Evolutionary conservation across 2,888 invertebrate species (phyloP), one percentile per base, ranked within the genome.

Genomic region (Agonopterix alstromeriana): DNA sequence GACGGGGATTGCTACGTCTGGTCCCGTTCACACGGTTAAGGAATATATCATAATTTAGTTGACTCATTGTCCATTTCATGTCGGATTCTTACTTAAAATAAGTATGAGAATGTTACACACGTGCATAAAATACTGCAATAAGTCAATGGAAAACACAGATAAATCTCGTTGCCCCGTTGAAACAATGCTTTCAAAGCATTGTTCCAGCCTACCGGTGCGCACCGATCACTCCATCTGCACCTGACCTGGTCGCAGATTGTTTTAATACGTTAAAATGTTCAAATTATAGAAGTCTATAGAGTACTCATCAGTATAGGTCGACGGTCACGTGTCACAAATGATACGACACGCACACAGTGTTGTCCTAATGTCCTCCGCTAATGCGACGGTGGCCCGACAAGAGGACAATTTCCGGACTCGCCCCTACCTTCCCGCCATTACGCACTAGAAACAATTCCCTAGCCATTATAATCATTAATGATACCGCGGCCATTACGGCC

Each of bases 331-430:
- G 76, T 76, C 70, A 68, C 64, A 68, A 76, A 72, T 75, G 76
- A 74, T 74, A 72, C 75, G 77, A 74, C 75, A 77, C 76, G 69
- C 74, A 74, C 73, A 67, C 70, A 70, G 61, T 57, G 63, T 57
- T 64, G 67, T 72, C 73, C 77, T 85, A 85, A 83, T 84, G 82
- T 83, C 78, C 77, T 73, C 75, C 54, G 65, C 77, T 86, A 86
- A 86, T 85, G 86, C 71, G 73, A 61, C 74, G 70, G 69, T 73
- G 73, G 70, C 66, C 65, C 78, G 77, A 81, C 78, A 82, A 82
- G 80, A 84, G 78, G 80, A 84, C 83, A 83, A 87, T 85, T 87
- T 87, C 86, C 86, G 82, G 83, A 59, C 73, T 70, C 73, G 72
- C 76, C 83, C 84, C 80, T 70, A 74, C 79, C 79, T 81, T 75